Evolutionary conservation across 2,888 invertebrate genomes (phyloP).

Genomic region (Hoplodrina blanda): DNA sequence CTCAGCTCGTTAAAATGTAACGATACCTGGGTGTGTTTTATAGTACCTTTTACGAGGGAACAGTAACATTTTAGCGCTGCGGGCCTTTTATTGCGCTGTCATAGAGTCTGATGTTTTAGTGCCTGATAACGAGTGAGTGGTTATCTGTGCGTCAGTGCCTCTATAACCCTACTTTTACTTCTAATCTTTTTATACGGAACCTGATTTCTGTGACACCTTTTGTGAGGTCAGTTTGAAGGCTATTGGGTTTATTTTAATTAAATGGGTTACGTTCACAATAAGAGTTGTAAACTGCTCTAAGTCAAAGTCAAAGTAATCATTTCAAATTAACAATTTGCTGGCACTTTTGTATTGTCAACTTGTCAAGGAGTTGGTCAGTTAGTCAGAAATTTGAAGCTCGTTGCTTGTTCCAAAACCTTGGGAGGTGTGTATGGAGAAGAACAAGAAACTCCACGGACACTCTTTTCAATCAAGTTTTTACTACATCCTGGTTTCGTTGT

Average conservation of each 20-base stretch:
- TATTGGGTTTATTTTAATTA: neutral
- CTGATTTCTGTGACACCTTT: conserved; percentile 55
- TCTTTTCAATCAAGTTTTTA: too few relatives aligned
- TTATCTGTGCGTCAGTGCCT: conserved; percentile 69
- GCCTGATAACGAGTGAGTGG: conserved; percentile 85
- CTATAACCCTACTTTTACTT: conserved; percentile 66
- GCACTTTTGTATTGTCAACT: too few relatives aligned
- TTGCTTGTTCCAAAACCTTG: too few relatives aligned
- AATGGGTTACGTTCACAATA: neutral
- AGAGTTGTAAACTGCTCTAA: too few relatives aligned
- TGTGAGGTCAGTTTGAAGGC: neutral
- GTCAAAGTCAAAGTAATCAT: too few relatives aligned
- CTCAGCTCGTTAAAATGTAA: conserved; percentile 87
- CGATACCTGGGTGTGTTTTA: conserved; percentile 87
- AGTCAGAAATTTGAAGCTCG: too few relatives aligned
- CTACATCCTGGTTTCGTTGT: too few relatives aligned
- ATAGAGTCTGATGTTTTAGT: conserved; percentile 88
- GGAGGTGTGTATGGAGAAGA: too few relatives aligned
- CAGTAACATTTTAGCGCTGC: conserved; percentile 90
- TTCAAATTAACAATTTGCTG: too few relatives aligned
- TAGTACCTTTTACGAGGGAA: conserved; percentile 86
- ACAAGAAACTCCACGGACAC: too few relatives aligned
- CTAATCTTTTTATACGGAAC: conserved; percentile 65
- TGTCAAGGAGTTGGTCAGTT: too few relatives aligned
- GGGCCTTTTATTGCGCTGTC: conserved; percentile 88